phyloP scores from a whole-genome alignment of 2,888 invertebrate genomes.

The Trichacis sp. region DNA sequence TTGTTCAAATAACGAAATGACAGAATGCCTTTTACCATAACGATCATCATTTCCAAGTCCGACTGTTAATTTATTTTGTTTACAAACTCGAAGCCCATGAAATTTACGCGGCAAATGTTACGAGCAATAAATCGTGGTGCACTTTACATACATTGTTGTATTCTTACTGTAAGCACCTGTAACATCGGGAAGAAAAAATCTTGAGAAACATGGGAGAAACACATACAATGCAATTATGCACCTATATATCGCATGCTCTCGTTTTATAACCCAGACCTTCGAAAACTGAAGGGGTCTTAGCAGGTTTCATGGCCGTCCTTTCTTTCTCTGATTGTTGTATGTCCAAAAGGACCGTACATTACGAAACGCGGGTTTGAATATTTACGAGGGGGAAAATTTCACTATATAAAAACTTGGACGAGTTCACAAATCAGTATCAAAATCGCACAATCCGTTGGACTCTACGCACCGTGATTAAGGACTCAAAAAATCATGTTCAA shows the following conservation, averaged over 20 bases:
- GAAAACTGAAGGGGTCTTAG: constrained; percentile 27
- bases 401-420: constrained; percentile 40
- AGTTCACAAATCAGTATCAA: constrained; percentile 26
- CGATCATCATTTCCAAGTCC: no score
- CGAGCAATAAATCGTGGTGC: no score
- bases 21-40: no score
- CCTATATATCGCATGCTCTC: constrained; percentile 8
- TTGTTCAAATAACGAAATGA: no score
- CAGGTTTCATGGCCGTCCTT: constrained; percentile 31
- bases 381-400: constrained; percentile 20
- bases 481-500: constrained; percentile 39
- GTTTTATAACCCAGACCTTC: constrained; percentile 50
- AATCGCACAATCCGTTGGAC: constrained; percentile 31
- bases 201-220: no score
- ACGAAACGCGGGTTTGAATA: constrained; percentile 24
- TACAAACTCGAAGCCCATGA: no score
- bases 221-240: no score
- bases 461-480: constrained; percentile 18
- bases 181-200: no score
- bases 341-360: constrained; percentile 30
- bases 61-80: no score
- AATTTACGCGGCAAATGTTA: no score
- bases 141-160: no score
- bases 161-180: no score
- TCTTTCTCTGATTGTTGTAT: constrained; percentile 37